Evolutionary conservation across 1,140 invertebrate species (phyloP), one percentile per base, ranked within the genome.

Genomic region (Elymnias hypermnestra): DNA sequence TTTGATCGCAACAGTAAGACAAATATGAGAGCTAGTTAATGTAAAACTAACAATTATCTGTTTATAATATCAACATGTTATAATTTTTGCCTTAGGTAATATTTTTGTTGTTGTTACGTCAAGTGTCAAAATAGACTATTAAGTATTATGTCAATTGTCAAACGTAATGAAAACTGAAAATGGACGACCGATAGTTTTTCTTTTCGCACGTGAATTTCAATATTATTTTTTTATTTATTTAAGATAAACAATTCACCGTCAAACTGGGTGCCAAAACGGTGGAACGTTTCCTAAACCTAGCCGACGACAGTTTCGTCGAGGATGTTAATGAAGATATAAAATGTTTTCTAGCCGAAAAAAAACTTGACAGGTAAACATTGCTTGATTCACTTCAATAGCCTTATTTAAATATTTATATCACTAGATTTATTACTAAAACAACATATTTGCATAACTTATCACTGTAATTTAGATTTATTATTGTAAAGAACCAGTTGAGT

Each of bases 211-310:
- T 72, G 72, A 71, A 72, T 35, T 46, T 55, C 42, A 59, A 65
- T 57, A 61, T 60, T 71, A 59, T 61, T 69, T n/a, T 66, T 65
- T 75, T 72, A 53, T 58, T 76, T 64, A 53, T 56, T 52, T 42
- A 39, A 52, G 48, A 49, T 46, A 54, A 65, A 52, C 31, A 54
- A 39, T 57, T 61, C 43, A 55, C 53, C 77, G 74, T 68, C 83
- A 87, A 87, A 65, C 84, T 87, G 84, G 84, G 82, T 86, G 67
- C 84, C 79, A 86, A 83, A 83, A 83, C 75, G 46, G 69, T 83
- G 35, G 83, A 86, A 54, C 71, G 76, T 44, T 78, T 87, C 53
- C 58, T 87, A 29, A 81, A 71, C 63, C 66, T 82, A 48, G 83
- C 81, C 40, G 83, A 87, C 68, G 69, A 67, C 38, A 73, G 72